Base-by-base conservation (phyloP, 2,888 invertebrate genomes). In the Antitype chi region DNA sequence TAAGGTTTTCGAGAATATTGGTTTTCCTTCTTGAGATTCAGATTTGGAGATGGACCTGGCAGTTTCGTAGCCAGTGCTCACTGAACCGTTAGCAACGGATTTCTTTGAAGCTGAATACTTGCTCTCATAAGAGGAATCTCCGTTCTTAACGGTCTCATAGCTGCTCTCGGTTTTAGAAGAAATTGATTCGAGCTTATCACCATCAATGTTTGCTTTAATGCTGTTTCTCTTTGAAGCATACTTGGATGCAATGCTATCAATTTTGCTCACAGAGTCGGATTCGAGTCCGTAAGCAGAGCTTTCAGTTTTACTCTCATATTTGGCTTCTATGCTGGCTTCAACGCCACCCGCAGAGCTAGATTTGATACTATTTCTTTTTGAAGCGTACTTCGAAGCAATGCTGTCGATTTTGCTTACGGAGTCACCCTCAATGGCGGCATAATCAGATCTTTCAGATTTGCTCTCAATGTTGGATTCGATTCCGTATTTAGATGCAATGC, bases 1-100 rank as follows among this genome's bases (percentile, higher is more conserved):
- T 78, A 98, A 97, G 66, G 98, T 98, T 94, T 98, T 98, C 47
- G 97, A 96, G 91, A 98, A 98, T 74, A 97, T 94, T 2, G 98
- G 98, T 87, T 97, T 98, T 80, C 98, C 98, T 77, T 97, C 97
- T 47, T 93, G 89, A 8, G 95, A 95, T 52, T 91, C 94, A 0
- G 95, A 93, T 79, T 92, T 94, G 2, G 91, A 91, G 62, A 93
- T 83, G 1, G 94, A 88, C 73, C 86, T 92, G 4, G 86, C 84
- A 0, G 94, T 89, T 80, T 93, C 90, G 55, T 88, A 92, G 57
- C 93, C 92, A 59, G 92, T 92, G 75, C 83, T 90, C 5, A 93
- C 85, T 0, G 95, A 94, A 6, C 96, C 96, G 62, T 96, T 96
- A 20, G 94, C 91, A 38, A 94, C 79, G 55, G 92, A 88, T 55